Conservation (phyloP, 2,113 vertebrate genomes). For the Gadus chalcogrammus region DNA sequence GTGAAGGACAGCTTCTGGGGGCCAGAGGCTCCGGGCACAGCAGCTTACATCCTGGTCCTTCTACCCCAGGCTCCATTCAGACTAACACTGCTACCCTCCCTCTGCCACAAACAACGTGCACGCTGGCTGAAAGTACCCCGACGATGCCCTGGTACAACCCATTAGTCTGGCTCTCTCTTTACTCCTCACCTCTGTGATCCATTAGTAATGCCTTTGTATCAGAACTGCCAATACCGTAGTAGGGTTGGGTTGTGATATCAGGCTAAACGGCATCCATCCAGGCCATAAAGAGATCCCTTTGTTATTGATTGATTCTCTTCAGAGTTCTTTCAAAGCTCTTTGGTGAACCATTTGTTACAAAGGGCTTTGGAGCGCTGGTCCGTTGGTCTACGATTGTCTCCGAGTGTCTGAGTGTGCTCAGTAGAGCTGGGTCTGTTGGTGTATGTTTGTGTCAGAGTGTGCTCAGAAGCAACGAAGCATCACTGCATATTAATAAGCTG, state of each 20-base stretch:
- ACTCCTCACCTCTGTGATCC: constrained; percentile 21
- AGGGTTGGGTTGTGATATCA: constrained; percentile 9
- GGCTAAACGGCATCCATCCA: constrained; percentile 17
- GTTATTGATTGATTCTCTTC: constrained; percentile 38
- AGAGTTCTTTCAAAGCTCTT: constrained; percentile 34
- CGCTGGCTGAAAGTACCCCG: constrained; percentile 36
- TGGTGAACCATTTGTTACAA: constrained; percentile 31
- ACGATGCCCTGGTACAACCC: constrained; percentile 24
- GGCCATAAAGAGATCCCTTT: constrained; percentile 26
- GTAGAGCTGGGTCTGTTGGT: background rate
- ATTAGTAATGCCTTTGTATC: constrained; percentile 48
- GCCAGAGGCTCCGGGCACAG: constrained; percentile 58
- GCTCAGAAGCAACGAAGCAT: background rate
- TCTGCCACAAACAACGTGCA: constrained; percentile 36
- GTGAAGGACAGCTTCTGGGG: constrained; percentile 30
- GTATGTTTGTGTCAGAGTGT: background rate
- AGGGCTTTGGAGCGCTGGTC: background rate
- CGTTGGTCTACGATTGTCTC: background rate
- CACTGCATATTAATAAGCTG: background rate
- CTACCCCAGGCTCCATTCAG: constrained; percentile 60
- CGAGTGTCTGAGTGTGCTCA: background rate
- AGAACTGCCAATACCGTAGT: constrained; percentile 42
- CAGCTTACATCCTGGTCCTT: constrained; percentile 59
- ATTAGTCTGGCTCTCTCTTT: constrained; percentile 37
- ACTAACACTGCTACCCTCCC: constrained; percentile 37